Evolutionary conservation across 2,888 invertebrate species (phyloP).

Genomic region (Pyrgus malvae): DNA sequence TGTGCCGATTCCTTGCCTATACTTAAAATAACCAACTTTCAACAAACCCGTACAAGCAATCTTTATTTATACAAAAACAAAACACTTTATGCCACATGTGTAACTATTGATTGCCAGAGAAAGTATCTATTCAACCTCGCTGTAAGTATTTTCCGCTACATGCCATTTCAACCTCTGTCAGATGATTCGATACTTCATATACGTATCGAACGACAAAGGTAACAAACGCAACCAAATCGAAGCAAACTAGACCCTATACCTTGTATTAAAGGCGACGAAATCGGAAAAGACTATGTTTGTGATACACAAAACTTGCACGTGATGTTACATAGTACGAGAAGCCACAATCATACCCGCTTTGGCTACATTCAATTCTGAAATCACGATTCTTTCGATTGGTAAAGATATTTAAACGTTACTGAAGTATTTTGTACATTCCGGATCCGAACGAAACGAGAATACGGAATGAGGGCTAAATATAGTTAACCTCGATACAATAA

Average conservation of each 20-base stretch:
- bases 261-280: neutral
- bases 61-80: too few relatives aligned
- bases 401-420: constrained; percentile 26
- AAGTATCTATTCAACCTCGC: constrained; percentile 8
- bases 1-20: too few relatives aligned
- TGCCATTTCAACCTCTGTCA: constrained; percentile 15
- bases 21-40: too few relatives aligned
- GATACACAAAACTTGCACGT: constrained; percentile 4
- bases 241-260: neutral
- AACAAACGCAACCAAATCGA: neutral
- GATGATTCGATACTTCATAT: constrained; percentile 19
- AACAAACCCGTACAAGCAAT: too few relatives aligned
- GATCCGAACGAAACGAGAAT: neutral
- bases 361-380: constrained; percentile 30
- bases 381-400: constrained; percentile 21
- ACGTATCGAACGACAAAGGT: neutral
- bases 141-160: constrained; percentile 13
- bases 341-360: constrained; percentile 29
- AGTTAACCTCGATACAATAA: neutral
- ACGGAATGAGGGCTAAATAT: neutral
- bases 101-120: neutral
- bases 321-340: neutral
- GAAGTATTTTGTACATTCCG: neutral
- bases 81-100: neutral
- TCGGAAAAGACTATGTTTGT: neutral